Evolutionary conservation across 2,797 vertebrate genomes (phyloP), one percentile per base, ranked within the genome.

Genomic region (Karalla daura): DNA sequence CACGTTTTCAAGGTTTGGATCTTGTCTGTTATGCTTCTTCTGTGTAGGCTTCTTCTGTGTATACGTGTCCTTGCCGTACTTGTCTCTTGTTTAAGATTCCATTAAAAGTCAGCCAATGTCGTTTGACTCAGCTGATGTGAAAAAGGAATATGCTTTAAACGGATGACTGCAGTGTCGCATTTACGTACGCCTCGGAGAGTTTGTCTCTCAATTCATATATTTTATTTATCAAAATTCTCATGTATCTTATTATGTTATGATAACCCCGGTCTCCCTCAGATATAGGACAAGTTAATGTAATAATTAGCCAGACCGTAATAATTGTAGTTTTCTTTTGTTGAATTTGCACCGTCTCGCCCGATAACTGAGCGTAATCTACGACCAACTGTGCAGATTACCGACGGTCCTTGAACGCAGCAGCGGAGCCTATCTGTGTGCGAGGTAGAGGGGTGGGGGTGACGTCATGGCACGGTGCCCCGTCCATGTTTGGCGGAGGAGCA

Each of bases 391-490:
- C 0, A 12, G 2, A 20, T 55, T 50, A 56, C 56, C 74, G 24
- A 27, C 33, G 3, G 9, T 8, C 2, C 21, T 0, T 74, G 71
- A 88, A 90, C 9, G 69, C 54, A 65, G 11, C 84, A 44, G 15
- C 17, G 7, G 12, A 18, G 25, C 33, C 39, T 47, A 20, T 46
- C 24, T 49, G 36, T 23, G 66, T 30, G 64, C 13, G 44, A 4
- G 41, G 15, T 64, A 45, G 43, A n/a, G 46, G 36, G 32, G 62
- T 39, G 76, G 23, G 69, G 13, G 78, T 93, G 91, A 93, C 92
- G 91, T 92, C 91, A 93, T 67, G 70, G 77, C 84, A 77, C 8
- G 14, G 76, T 87, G 84, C 87, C 86, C 71, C 72, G 76, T 89
- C 88, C 90, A 84, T 89, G 88, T 86, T 87, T 79, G 67, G 71